These are phyloP conservation scores for Microplitis demolitor DNA, from an alignment of 1,140 invertebrate genomes.

Conservation along the genomic window DNA sequence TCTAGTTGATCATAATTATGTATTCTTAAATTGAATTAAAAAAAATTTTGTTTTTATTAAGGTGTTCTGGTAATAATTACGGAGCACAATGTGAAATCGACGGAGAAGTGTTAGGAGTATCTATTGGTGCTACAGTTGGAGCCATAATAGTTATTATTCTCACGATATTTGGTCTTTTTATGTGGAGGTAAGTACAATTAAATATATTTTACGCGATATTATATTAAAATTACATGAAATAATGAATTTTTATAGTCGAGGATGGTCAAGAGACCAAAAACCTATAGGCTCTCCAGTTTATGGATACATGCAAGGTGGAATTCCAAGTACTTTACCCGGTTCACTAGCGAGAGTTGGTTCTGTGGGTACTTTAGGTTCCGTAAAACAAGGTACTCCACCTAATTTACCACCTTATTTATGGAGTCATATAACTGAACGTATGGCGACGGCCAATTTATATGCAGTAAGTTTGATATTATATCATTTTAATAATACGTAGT, in stretches of 20 bases:
- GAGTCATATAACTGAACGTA: conserved; percentile 84
- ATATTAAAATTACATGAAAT: neutral
- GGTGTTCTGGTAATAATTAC: conserved; percentile 85
- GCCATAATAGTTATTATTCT: conserved; percentile 87
- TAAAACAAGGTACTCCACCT: conserved; percentile 63
- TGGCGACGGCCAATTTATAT: conserved; percentile 82
- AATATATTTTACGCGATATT: neutral
- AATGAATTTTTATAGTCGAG: conserved; percentile 66
- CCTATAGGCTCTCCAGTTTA: conserved; percentile 80
- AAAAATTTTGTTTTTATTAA: conserved; percentile 47
- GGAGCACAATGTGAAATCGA: conserved; percentile 88
- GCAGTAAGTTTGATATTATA: conserved; percentile 65
- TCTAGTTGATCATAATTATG: conserved; percentile 2
- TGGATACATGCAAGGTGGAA: conserved; percentile 78
- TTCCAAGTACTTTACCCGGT: conserved; percentile 55
- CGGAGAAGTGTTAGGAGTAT: conserved; percentile 87
- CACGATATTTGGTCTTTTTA: conserved; percentile 83
- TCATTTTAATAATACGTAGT: conserved; percentile 7
- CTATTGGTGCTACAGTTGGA: conserved; percentile 85
- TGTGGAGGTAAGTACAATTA: conserved; percentile 76
- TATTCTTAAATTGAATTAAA: neutral
- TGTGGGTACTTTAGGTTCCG: conserved; percentile 62
- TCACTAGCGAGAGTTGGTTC: conserved; percentile 55
- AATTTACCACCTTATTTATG: conserved; percentile 64
- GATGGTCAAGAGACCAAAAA: conserved; percentile 87